Conservation (phyloP, 2,113 vertebrate species). For the Ptyas mucosa region DNA sequence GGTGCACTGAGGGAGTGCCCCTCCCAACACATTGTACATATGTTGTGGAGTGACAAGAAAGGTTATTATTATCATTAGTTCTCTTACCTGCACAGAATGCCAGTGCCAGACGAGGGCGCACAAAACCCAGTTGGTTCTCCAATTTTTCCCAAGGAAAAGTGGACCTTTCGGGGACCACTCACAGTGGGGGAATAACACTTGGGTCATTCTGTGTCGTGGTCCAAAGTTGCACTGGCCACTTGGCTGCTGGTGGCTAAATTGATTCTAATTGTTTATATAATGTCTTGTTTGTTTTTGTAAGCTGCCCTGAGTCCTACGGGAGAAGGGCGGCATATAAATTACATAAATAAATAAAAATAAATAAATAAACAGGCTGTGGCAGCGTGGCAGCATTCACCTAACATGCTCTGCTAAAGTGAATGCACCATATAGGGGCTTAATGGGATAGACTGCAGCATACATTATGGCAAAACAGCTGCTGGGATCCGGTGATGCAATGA, state of each 20-base stretch:
- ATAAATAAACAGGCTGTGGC: background rate
- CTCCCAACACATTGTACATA: too few species aligned
- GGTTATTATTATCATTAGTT: background rate
- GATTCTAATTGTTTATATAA: too few species aligned
- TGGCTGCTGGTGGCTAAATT: background rate
- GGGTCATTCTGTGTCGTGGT: background rate
- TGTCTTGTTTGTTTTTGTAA: too few species aligned
- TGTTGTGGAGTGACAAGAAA: too few species aligned
- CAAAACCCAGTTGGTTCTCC: background rate
- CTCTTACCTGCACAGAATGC: background rate
- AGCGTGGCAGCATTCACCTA: background rate
- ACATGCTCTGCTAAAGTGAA: background rate
- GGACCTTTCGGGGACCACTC: background rate
- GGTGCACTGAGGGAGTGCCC: too few species aligned
- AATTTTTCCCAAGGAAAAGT: background rate
- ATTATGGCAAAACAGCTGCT: background rate
- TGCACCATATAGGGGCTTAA: background rate
- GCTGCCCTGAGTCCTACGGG: too few species aligned
- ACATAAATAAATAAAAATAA: too few species aligned
- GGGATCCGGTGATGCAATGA: background rate
- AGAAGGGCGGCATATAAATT: too few species aligned
- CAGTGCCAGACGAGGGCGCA: background rate
- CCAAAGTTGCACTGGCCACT: background rate
- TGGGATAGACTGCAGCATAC: background rate
- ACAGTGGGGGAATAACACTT: background rate